Evolutionary conservation across 2,113 vertebrate genomes (phyloP).

Genomic region (Oxygymnocypris stewartii): DNA sequence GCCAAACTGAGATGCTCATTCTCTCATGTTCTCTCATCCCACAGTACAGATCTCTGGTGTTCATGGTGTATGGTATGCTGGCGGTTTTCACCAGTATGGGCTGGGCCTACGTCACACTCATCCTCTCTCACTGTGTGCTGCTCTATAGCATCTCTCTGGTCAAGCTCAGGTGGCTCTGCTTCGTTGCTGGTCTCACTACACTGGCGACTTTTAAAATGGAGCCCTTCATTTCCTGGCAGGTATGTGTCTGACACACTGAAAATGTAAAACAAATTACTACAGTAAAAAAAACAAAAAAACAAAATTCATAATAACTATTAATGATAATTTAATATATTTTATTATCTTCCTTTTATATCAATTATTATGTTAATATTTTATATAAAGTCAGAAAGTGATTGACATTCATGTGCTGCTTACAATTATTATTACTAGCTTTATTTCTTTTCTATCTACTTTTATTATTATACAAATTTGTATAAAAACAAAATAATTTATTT

Average conservation of each 20-base stretch:
- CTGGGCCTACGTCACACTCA: conserved; percentile 82
- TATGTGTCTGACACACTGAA: conserved; percentile 53
- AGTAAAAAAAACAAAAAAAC: no score
- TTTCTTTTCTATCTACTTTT: no score
- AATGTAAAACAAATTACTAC: not conserved
- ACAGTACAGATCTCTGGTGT: conserved; percentile 87
- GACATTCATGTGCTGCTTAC: no score
- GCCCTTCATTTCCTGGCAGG: conserved; percentile 92
- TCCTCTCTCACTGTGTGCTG: conserved; percentile 87
- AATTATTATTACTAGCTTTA: no score
- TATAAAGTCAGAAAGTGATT: no score
- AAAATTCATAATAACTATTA: no score
- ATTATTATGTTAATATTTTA: no score
- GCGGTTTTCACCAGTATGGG: conserved; percentile 89
- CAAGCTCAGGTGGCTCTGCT: conserved; percentile 91
- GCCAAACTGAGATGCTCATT: not conserved
- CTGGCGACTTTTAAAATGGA: conserved; percentile 90
- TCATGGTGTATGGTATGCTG: conserved; percentile 83
- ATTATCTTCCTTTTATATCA: no score
- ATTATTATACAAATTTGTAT: no score
- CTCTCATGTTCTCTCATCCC: conserved; percentile 23
- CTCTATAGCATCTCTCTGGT: conserved; percentile 85
- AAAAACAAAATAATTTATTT: no score
- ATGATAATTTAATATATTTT: no score
- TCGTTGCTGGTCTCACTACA: conserved; percentile 80